Percentiles rank a stretch among this genome's conserved stretches.
Conservation (phyloP, 2,888 invertebrate genomes). For the Drosophila tripunctata region DNA sequence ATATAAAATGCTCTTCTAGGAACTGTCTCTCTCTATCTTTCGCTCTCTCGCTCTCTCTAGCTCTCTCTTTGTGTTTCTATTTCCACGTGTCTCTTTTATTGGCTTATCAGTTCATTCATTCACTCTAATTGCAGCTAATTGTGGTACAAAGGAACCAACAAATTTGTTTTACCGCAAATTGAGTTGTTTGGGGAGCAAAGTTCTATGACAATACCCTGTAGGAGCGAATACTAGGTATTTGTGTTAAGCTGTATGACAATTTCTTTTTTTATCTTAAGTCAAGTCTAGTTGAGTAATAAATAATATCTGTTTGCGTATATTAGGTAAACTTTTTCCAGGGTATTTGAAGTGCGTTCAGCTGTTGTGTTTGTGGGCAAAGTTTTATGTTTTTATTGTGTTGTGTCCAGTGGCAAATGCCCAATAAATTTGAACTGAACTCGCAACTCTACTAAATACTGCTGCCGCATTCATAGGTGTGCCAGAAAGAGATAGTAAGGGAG, state of each 20-base stretch:
- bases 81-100: slow-evolving; percentile 2
- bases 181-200: slow-evolving; percentile 30
- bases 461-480: slow-evolving; percentile 15
- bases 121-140: slow-evolving; percentile 50
- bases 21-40: neutral
- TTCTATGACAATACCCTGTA: neutral
- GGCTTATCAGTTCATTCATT: slow-evolving; percentile 31
- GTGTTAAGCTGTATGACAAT: neutral
- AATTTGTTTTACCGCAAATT: slow-evolving; percentile 43
- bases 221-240: neutral
- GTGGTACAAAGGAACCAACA: slow-evolving; percentile 32
- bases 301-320: neutral
- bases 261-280: no score
- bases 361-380: neutral
- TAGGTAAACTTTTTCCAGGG: neutral
- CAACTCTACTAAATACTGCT: slow-evolving; percentile 13
- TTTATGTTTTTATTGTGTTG: slow-evolving; percentile 20
- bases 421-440: slow-evolving; percentile 42
- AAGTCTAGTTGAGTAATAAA: neutral
- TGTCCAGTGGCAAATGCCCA: slow-evolving; percentile 34
- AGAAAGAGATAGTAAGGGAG: neutral
- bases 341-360: neutral
- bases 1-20: neutral
- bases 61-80: neutral
- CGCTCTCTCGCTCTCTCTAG: neutral